Conservation (phyloP, 2,888 invertebrate genomes). For the Cataglyphis cursor region DNA sequence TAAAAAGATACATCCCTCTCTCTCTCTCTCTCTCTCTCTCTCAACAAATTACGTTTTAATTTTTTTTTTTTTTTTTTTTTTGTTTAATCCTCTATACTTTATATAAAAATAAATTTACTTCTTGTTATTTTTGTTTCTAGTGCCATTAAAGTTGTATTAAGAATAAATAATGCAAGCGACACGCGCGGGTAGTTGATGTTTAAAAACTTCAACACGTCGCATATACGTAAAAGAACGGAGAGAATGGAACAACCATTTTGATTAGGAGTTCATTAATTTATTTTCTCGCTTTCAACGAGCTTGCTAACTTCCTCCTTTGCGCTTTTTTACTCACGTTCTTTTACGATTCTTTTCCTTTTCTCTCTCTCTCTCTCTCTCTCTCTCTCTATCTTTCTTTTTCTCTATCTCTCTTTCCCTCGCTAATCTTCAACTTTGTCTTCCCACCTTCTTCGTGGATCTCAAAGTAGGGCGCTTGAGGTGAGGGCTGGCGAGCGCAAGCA, state of each 20-base stretch:
- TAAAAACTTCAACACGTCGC: slow-evolving; percentile 29
- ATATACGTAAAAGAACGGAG: slow-evolving; percentile 18
- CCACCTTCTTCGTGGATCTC: slow-evolving; percentile 58
- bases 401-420: slow-evolving; percentile 19
- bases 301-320: slow-evolving; percentile 53
- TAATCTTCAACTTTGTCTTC: slow-evolving; percentile 38
- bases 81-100: slow-evolving; percentile 5
- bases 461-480: slow-evolving; percentile 66
- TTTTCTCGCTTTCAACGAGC: slow-evolving; percentile 53
- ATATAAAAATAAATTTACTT: slow-evolving; percentile 14
- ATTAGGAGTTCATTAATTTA: slow-evolving; percentile 60
- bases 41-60: background rate
- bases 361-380: slow-evolving; percentile 37
- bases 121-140: background rate
- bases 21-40: background rate
- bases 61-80: slow-evolving; percentile 11
- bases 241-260: slow-evolving; percentile 49
- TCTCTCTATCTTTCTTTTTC: slow-evolving; percentile 13
- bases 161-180: background rate
- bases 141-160: slow-evolving; percentile 11
- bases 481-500: slow-evolving; percentile 61
- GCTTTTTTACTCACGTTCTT: slow-evolving; percentile 44
- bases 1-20: background rate
- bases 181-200: slow-evolving; percentile 30
- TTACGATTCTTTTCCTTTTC: slow-evolving; percentile 28